Evolutionary conservation across 2,797 vertebrate genomes (phyloP).

Genomic region (Chelidonichthys spinosus): DNA sequence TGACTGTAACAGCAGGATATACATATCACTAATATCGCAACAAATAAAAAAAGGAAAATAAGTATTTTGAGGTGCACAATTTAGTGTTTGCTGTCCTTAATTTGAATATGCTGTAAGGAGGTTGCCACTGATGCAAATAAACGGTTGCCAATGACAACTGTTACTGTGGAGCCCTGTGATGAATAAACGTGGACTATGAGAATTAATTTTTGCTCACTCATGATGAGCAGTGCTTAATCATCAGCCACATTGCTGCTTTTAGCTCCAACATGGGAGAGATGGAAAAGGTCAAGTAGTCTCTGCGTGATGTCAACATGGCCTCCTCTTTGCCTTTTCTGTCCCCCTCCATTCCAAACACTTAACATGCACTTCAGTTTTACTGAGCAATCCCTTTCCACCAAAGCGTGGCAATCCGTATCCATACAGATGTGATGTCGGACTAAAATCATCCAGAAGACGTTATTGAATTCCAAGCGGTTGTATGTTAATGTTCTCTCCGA

Average conservation of each 20-base stretch:
- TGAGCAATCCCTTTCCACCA: constrained; percentile 19
- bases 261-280: constrained; percentile 4
- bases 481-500: constrained; percentile 15
- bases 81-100: neutral
- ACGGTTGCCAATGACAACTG: neutral
- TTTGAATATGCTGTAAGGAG: neutral
- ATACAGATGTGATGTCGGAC: constrained; percentile 16
- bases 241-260: constrained; percentile 29
- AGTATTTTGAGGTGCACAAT: neutral
- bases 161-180: neutral
- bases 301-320: neutral
- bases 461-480: constrained; percentile 34
- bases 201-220: constrained; percentile 39
- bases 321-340: neutral
- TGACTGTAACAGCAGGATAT: neutral
- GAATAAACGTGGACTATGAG: neutral
- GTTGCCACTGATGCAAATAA: neutral
- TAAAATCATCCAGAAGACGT: constrained; percentile 29
- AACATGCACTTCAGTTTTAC: constrained; percentile 13
- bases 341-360: constrained; percentile 29
- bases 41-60: no score
- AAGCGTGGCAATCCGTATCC: constrained; percentile 40
- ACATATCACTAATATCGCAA: neutral
- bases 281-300: constrained; percentile 52
- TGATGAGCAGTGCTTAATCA: constrained; percentile 48